These are phyloP conservation scores for Antheraea pernyi DNA, from an alignment of 1,140 invertebrate genomes.

Conservation along the genomic window DNA sequence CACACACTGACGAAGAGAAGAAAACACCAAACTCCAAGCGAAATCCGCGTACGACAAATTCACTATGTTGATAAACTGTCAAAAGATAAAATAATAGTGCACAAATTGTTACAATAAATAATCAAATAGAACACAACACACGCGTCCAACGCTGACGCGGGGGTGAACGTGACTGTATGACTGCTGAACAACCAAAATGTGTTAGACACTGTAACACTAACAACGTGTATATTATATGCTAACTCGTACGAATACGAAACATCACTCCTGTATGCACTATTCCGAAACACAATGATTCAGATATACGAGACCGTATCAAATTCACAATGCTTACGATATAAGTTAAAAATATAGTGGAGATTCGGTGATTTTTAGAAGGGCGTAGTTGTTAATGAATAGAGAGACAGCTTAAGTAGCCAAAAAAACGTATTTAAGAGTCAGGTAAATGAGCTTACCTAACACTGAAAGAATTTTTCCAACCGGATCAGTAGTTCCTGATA, in stretches of 20 bases:
- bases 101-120: conserved; percentile 27
- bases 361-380: too few species aligned
- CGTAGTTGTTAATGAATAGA: neutral
- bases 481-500: too few species aligned
- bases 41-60: neutral
- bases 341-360: neutral
- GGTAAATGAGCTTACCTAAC: too few species aligned
- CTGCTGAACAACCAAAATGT: conserved; percentile 24
- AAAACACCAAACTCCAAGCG: neutral
- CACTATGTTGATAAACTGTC: conserved; percentile 1
- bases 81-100: conserved; percentile 22
- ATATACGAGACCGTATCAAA: neutral
- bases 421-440: too few species aligned
- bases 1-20: neutral
- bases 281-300: conserved; percentile 10
- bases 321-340: neutral
- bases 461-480: too few species aligned
- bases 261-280: neutral
- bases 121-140: conserved; percentile 27
- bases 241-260: conserved; percentile 3
- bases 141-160: conserved; percentile 41
- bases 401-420: neutral
- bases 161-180: conserved; percentile 46
- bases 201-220: conserved; percentile 19
- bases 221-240: conserved; percentile 12